These are phyloP conservation scores for Diplosoma virens DNA, from an alignment of 23 tunicate species.

Conservation along the genomic window DNA sequence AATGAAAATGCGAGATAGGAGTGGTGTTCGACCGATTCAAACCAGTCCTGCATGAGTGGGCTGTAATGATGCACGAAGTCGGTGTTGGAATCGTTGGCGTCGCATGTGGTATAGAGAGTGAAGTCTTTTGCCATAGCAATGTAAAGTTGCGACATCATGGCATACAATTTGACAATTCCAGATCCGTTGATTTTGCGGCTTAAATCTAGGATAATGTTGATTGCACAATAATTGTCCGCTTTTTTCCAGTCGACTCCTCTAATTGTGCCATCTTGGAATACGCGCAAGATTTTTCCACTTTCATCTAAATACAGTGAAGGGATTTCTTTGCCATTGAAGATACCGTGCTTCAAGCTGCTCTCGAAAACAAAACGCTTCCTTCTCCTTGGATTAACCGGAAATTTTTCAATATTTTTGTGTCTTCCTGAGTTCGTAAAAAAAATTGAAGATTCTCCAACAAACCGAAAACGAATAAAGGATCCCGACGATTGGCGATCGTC, in stretches of 20 bases:
- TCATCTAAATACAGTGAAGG: too few relatives aligned
- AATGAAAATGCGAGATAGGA: conserved; percentile 4
- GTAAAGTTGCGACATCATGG: background rate
- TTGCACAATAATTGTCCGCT: background rate
- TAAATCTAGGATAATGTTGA: too few relatives aligned
- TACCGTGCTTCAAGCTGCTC: too few relatives aligned
- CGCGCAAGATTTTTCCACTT: background rate
- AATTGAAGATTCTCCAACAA: too few relatives aligned
- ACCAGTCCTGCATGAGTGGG: conserved; percentile 21
- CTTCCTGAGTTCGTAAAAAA: too few relatives aligned
- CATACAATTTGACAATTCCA: background rate
- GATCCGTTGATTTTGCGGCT: too few relatives aligned
- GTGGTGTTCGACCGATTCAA: conserved; percentile 6
- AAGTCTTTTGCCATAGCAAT: background rate
- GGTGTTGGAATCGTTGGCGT: conserved; percentile 28
- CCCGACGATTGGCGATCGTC: too few relatives aligned
- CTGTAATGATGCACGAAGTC: conserved; percentile 32
- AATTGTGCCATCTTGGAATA: background rate
- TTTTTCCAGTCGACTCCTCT: background rate
- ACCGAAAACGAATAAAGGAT: too few relatives aligned
- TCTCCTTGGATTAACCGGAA: too few relatives aligned
- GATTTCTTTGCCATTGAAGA: too few relatives aligned
- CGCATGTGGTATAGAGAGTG: background rate
- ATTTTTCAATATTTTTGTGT: too few relatives aligned
- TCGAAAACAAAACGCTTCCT: too few relatives aligned